Percentiles rank a stretch among this genome's conserved stretches.
Conservation (phyloP, 2,888 invertebrate genomes). For the Drosophila anomelani region DNA sequence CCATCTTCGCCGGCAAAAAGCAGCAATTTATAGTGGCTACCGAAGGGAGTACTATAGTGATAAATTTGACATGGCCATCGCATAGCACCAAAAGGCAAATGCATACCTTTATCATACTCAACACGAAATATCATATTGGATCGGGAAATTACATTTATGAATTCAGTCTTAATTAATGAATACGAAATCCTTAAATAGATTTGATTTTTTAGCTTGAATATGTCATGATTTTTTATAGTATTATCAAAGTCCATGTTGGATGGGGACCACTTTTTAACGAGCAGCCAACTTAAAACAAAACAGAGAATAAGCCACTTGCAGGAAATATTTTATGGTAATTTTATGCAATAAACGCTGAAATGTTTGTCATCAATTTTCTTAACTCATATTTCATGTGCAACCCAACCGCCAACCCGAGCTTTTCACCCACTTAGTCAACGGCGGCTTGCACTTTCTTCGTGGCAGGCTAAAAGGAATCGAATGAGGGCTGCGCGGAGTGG, state of each 20-base stretch:
- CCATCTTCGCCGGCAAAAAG: slow-evolving; percentile 48
- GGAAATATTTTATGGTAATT: slow-evolving; percentile 78
- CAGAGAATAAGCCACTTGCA: slow-evolving; percentile 58
- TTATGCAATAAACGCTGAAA: slow-evolving; percentile 79
- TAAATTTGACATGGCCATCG: slow-evolving; percentile 73
- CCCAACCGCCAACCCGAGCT: slow-evolving; percentile 15
- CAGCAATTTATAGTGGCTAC: slow-evolving; percentile 74
- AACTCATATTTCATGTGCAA: slow-evolving; percentile 78
- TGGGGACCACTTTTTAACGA: slow-evolving; percentile 32
- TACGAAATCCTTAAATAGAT: neutral
- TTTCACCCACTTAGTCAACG: slow-evolving; percentile 29
- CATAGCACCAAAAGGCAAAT: slow-evolving; percentile 35
- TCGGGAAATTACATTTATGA: neutral
- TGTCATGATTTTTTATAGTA: too few species aligned
- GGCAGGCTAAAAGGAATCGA: slow-evolving; percentile 5
- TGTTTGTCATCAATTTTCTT: slow-evolving; percentile 79
- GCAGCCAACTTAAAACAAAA: slow-evolving; percentile 13
- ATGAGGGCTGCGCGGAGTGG: neutral
- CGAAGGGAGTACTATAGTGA: slow-evolving; percentile 61
- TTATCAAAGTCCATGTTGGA: neutral
- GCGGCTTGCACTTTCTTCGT: slow-evolving; percentile 29
- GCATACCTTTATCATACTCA: slow-evolving; percentile 9
- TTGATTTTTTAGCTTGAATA: neutral
- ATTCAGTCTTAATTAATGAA: neutral
- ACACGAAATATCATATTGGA: neutral